A percentile compares a stretch with the other conserved stretches of the same genome.
Evolutionary conservation across 2,797 vertebrate species (phyloP).

Genomic region (Scyliorhinus canicula): DNA sequence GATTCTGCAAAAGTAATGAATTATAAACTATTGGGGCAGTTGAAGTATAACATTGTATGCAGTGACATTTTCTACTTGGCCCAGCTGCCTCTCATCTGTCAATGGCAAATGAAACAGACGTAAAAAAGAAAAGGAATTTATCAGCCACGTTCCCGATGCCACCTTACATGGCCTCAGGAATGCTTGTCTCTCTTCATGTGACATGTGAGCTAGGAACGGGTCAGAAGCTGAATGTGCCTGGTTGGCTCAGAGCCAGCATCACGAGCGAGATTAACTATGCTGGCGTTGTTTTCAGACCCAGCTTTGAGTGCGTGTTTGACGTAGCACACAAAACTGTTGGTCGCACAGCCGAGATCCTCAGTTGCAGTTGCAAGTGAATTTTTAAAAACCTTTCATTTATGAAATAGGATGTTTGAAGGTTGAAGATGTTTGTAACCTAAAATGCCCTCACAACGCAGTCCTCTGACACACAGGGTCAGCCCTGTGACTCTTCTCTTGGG

Average conservation of each 20-base stretch:
- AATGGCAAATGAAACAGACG: slow-evolving; percentile 26
- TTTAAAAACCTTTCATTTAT: too few relatives aligned
- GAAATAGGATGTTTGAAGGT: too few relatives aligned
- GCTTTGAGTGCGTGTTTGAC: not conserved
- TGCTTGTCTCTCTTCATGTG: slow-evolving; percentile 11
- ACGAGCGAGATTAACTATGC: not conserved
- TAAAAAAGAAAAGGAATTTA: slow-evolving; percentile 16
- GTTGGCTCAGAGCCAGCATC: not conserved
- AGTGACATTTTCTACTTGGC: slow-evolving; percentile 35
- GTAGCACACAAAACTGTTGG: not conserved
- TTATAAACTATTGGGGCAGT: slow-evolving; percentile 32
- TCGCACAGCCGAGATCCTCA: not conserved
- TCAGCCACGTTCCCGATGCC: slow-evolving; percentile 18
- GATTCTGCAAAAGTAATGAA: slow-evolving; percentile 36
- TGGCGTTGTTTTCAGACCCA: not conserved
- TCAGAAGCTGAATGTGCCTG: not conserved
- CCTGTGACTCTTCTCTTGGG: not conserved
- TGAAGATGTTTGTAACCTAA: not conserved
- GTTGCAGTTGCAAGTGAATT: too few relatives aligned
- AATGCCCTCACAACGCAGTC: not conserved
- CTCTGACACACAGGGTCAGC: not conserved
- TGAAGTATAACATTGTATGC: slow-evolving; percentile 35
- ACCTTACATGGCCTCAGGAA: slow-evolving; percentile 24
- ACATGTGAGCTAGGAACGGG: not conserved
- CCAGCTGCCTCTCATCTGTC: slow-evolving; percentile 37